Evolutionary conservation across 2,797 vertebrate species (phyloP).

Genomic region (Bradypodion ventrale): DNA sequence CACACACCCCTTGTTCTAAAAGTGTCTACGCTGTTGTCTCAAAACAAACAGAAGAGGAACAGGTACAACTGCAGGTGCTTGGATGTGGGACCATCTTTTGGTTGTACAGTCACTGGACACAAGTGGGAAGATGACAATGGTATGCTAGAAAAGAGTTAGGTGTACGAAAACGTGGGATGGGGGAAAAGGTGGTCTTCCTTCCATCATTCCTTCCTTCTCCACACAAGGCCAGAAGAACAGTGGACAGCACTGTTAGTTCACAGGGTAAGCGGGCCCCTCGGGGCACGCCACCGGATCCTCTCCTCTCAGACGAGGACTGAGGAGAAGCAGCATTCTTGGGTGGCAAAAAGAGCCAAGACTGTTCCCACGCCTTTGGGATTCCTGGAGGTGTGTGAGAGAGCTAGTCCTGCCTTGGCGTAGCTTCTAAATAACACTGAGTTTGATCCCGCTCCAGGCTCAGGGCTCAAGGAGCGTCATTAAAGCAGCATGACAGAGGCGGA

Average conservation of each 20-base stretch:
- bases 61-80: background rate
- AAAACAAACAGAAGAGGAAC: background rate
- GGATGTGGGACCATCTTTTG: background rate
- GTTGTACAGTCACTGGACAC: constrained; percentile 49
- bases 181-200: background rate
- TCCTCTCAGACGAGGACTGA: constrained; percentile 9
- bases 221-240: constrained; percentile 44
- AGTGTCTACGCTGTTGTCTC: background rate
- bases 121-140: constrained; percentile 51
- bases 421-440: constrained; percentile 67
- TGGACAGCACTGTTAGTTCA: constrained; percentile 9
- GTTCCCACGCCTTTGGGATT: constrained; percentile 47
- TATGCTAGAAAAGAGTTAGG: constrained; percentile 56
- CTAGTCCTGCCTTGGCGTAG: constrained; percentile 48
- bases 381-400: constrained; percentile 41
- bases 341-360: constrained; percentile 48
- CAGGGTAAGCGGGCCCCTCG: constrained; percentile 30
- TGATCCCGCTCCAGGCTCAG: constrained; percentile 29
- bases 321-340: constrained; percentile 42
- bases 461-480: constrained; percentile 52
- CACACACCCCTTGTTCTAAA: background rate
- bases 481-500: constrained; percentile 65
- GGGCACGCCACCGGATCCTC: background rate
- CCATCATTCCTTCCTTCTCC: constrained; percentile 51
- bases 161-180: constrained; percentile 44